These are phyloP conservation scores for Caenorhabditis macrosperma DNA, from an alignment of 2,888 invertebrate genomes.

Conservation along the genomic window DNA sequence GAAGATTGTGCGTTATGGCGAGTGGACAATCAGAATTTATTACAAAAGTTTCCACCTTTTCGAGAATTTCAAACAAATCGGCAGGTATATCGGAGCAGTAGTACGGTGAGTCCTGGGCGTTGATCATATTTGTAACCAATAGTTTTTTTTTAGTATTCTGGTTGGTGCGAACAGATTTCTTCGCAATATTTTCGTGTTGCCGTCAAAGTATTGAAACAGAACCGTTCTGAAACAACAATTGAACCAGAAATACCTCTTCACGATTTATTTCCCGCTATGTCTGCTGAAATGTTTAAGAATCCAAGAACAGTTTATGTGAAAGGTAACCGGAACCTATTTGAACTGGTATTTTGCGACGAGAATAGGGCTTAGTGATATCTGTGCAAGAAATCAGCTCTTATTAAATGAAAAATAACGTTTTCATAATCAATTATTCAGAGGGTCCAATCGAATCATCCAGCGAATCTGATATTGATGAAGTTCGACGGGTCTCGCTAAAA, in stretches of 20 bases:
- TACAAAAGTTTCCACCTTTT: slow-evolving; percentile 77
- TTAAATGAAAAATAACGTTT: too few relatives aligned
- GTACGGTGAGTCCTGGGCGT: slow-evolving; percentile 59
- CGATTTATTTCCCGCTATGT: slow-evolving; percentile 75
- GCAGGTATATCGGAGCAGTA: slow-evolving; percentile 71
- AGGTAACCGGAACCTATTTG: too few relatives aligned
- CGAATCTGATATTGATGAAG: too few relatives aligned
- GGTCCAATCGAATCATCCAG: too few relatives aligned
- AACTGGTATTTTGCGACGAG: too few relatives aligned
- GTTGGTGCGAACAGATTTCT: slow-evolving; percentile 79
- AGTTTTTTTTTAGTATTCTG: slow-evolving; percentile 75
- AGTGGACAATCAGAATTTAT: slow-evolving; percentile 79
- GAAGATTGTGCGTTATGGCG: slow-evolving; percentile 78
- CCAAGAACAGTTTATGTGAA: slow-evolving; percentile 22
- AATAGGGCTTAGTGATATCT: too few relatives aligned
- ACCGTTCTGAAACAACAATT: slow-evolving; percentile 72
- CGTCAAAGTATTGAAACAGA: slow-evolving; percentile 65
- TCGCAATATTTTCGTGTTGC: slow-evolving; percentile 72
- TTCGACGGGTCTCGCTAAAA: too few relatives aligned
- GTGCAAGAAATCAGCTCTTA: too few relatives aligned
- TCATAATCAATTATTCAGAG: too few relatives aligned
- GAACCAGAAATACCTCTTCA: slow-evolving; percentile 73
- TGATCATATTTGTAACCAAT: background rate
- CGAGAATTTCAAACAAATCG: slow-evolving; percentile 45
- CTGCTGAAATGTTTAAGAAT: slow-evolving; percentile 50